Conservation (phyloP, 2,888 invertebrate genomes). For the Dicyrtomina minuta region DNA sequence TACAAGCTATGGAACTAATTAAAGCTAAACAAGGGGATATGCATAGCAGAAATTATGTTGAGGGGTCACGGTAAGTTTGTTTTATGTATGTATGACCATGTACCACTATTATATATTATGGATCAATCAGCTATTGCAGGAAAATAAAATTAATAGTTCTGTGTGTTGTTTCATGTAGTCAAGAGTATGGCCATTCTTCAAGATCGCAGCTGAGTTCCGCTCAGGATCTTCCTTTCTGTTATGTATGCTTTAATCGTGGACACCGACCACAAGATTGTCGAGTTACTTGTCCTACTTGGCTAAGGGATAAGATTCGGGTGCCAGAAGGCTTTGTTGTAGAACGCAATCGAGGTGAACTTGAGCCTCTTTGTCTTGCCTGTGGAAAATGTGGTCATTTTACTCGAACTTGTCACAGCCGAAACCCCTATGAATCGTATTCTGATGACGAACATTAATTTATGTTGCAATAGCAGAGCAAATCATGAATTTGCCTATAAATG, state of each 20-base stretch:
- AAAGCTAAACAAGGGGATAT: background rate
- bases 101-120: too few relatives aligned
- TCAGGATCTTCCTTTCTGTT: background rate
- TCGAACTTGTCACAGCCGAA: background rate
- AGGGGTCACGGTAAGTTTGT: background rate
- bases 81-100: too few relatives aligned
- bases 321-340: conserved; percentile 13
- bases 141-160: too few relatives aligned
- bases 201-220: background rate
- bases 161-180: too few relatives aligned
- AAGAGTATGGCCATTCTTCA: too few relatives aligned
- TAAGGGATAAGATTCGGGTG: background rate
- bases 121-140: too few relatives aligned
- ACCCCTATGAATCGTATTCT: background rate
- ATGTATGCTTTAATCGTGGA: background rate
- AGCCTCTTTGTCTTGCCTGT: conserved; percentile 6
- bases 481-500: too few relatives aligned
- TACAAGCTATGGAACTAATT: conserved; percentile 22
- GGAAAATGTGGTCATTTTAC: conserved; percentile 9
- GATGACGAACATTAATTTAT: background rate
- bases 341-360: background rate
- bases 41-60: background rate
- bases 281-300: conserved; percentile 5
- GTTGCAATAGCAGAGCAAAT: too few relatives aligned
- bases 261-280: background rate